A percentile compares a stretch with the other conserved stretches of the same genome.
These are phyloP conservation scores for Drosophila willistoni DNA, from an alignment of 1,140 invertebrate genomes.

Conservation along the genomic window DNA sequence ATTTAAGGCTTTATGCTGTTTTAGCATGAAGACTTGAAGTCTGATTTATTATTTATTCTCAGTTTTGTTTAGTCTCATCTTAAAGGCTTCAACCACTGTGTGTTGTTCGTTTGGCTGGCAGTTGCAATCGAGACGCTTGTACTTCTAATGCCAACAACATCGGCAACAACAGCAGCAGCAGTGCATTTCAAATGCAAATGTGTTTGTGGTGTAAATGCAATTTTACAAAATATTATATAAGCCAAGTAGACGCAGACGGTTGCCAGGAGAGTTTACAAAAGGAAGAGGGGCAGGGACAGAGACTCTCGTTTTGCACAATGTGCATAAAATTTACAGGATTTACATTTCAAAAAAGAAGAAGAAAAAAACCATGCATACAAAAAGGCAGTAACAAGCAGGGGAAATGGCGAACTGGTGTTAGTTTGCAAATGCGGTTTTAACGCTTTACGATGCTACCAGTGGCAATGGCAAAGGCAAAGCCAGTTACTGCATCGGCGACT, in stretches of 20 bases:
- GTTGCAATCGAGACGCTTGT: slow-evolving; percentile 62
- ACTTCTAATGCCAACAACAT: slow-evolving; percentile 52
- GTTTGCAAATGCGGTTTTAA: slow-evolving; percentile 78
- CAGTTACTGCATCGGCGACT: slow-evolving; percentile 26
- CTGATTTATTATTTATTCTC: not conserved
- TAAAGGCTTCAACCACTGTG: slow-evolving; percentile 18
- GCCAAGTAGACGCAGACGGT: slow-evolving; percentile 40
- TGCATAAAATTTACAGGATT: slow-evolving; percentile 79
- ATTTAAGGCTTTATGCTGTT: not conserved
- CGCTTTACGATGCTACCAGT: slow-evolving; percentile 58
- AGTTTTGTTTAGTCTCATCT: not conserved
- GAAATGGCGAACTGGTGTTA: slow-evolving; percentile 44
- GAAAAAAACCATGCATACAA: not conserved
- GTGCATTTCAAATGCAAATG: slow-evolving; percentile 79
- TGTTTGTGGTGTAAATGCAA: slow-evolving; percentile 82
- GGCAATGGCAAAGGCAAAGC: slow-evolving; percentile 7
- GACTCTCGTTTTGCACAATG: slow-evolving; percentile 47
- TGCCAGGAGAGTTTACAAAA: not conserved
- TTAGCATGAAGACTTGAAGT: not conserved
- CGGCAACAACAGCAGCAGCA: slow-evolving; percentile 31
- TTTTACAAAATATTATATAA: slow-evolving; percentile 82
- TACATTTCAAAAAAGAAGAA: slow-evolving; percentile 71
- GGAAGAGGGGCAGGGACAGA: slow-evolving; percentile 1
- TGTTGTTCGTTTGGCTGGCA: slow-evolving; percentile 29
- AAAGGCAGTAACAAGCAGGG: not conserved